Conservation (phyloP, 1,140 invertebrate genomes). For the Drosophila pallidifrons region DNA sequence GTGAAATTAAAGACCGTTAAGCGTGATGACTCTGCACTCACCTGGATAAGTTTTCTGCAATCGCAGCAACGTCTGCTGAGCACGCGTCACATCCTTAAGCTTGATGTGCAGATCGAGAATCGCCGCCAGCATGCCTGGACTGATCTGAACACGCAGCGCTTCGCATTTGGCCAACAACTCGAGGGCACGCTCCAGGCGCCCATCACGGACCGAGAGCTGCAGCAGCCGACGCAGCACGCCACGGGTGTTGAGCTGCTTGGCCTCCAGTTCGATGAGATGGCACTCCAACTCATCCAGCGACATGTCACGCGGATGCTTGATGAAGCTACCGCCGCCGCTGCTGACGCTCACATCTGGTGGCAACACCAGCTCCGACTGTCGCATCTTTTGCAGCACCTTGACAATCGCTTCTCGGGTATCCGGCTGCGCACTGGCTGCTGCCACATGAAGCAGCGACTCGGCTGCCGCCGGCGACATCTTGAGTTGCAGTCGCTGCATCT, state of each 20-base stretch:
- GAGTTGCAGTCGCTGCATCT: slow-evolving; percentile 60
- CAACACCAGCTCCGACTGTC: slow-evolving; percentile 42
- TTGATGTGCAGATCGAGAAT: slow-evolving; percentile 85
- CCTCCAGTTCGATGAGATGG: slow-evolving; percentile 85
- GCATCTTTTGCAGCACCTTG: slow-evolving; percentile 63
- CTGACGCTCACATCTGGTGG: slow-evolving; percentile 31
- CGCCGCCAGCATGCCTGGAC: slow-evolving; percentile 85
- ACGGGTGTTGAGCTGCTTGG: slow-evolving; percentile 85
- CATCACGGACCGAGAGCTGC: slow-evolving; percentile 79
- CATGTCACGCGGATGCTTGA: slow-evolving; percentile 85
- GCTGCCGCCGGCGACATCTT: slow-evolving; percentile 65
- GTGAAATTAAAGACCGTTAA: background rate
- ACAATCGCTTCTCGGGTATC: slow-evolving; percentile 31
- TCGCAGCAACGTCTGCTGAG: slow-evolving; percentile 70
- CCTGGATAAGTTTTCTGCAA: slow-evolving; percentile 72
- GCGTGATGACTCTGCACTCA: slow-evolving; percentile 2
- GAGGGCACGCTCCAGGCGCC: slow-evolving; percentile 84
- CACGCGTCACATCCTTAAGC: slow-evolving; percentile 77
- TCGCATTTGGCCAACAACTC: slow-evolving; percentile 84
- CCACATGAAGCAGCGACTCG: slow-evolving; percentile 39
- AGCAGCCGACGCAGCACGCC: slow-evolving; percentile 85
- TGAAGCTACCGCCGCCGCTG: slow-evolving; percentile 51
- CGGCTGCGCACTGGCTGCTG: slow-evolving; percentile 1
- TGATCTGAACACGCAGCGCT: slow-evolving; percentile 74
- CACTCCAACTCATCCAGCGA: slow-evolving; percentile 85